These are phyloP conservation scores for Stercorarius parasiticus DNA, from an alignment of 2,113 vertebrate species.

Conservation along the genomic window DNA sequence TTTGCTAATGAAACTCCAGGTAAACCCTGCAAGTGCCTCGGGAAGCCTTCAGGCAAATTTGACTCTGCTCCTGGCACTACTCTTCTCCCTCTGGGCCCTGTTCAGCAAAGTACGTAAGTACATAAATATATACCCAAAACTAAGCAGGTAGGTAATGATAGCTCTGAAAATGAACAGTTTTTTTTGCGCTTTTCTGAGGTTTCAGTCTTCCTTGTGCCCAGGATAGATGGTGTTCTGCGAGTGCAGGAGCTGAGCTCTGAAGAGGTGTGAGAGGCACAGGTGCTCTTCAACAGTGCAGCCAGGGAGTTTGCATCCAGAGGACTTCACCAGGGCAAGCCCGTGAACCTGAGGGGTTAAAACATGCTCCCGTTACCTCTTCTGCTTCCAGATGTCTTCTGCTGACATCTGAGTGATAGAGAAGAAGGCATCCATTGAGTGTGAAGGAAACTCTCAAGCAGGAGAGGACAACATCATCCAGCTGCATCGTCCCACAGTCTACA, in stretches of 20 bases:
- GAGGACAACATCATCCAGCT: not conserved
- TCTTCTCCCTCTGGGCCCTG: not conserved
- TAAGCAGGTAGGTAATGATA: not conserved
- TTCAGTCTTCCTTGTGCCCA: not conserved
- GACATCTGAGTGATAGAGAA: not conserved
- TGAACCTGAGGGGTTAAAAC: not conserved
- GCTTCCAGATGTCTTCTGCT: not conserved
- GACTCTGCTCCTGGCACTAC: not conserved
- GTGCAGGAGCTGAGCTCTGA: not conserved
- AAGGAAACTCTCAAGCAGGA: not conserved
- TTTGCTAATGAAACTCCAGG: not conserved
- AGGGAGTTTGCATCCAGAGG: not conserved
- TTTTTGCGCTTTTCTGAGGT: not conserved
- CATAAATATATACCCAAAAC: not conserved
- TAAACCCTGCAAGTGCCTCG: not conserved
- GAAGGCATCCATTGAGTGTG: not conserved
- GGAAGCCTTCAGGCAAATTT: not conserved
- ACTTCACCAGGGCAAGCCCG: not conserved
- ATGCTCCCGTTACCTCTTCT: not conserved
- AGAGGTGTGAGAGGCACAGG: not conserved
- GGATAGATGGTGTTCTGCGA: not conserved
- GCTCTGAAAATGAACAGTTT: not conserved
- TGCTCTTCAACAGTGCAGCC: fast-evolving
- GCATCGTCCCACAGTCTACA: not conserved
- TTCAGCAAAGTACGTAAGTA: not conserved